phyloP scores from a whole-genome alignment of 2,113 vertebrate genomes.

The Nannobrachium achirus region DNA sequence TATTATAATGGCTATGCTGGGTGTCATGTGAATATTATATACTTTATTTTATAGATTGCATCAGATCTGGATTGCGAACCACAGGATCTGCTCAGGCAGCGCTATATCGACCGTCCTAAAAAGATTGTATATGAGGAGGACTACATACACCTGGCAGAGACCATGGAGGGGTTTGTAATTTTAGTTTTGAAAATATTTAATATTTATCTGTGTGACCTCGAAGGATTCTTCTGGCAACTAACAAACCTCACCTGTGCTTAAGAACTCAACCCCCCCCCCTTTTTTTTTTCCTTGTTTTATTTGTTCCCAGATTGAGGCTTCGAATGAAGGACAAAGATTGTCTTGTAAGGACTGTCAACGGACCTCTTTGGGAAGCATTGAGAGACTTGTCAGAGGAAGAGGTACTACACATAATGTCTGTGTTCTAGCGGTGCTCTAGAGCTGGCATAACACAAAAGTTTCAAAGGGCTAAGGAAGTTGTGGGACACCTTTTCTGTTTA shows the following conservation, averaged over 20 bases:
- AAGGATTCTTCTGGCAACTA: too few relatives aligned
- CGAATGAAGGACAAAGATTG: conserved; percentile 68
- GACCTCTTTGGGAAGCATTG: conserved; percentile 67
- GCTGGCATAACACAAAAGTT: too few relatives aligned
- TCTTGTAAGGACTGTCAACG: conserved; percentile 68
- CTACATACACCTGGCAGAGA: conserved; percentile 77
- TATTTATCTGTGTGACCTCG: too few relatives aligned
- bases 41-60: conserved; percentile 69
- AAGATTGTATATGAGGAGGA: conserved; percentile 87
- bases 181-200: too few relatives aligned
- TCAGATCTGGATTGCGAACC: conserved; percentile 61
- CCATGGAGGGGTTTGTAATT: conserved; percentile 80
- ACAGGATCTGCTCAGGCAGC: conserved; percentile 82
- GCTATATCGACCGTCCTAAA: conserved; percentile 84
- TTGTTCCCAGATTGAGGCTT: conserved; percentile 63
- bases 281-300: conserved; percentile 5
- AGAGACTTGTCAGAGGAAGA: conserved; percentile 65
- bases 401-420: conserved; percentile 54
- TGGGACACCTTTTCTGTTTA: too few relatives aligned
- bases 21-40: neutral
- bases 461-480: too few relatives aligned
- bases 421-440: too few relatives aligned
- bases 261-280: too few relatives aligned
- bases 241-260: too few relatives aligned
- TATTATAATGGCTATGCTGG: neutral